These are phyloP conservation scores for Xiphophorus birchmanni DNA, from an alignment of 2,797 vertebrate genomes.

Conservation along the genomic window DNA sequence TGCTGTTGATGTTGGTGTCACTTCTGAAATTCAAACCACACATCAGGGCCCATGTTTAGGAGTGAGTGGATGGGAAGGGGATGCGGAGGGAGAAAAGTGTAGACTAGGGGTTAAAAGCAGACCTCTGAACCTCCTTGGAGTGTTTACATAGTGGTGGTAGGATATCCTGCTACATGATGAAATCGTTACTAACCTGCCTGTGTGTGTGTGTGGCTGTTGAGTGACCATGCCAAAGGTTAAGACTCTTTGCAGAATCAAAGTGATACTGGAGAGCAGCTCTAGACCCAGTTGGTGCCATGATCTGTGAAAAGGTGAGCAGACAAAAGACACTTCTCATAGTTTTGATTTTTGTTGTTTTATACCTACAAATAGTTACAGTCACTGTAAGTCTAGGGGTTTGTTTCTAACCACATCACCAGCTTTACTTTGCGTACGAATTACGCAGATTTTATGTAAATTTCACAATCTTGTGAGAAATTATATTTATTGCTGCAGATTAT, in stretches of 20 bases:
- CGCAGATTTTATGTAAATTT: neutral
- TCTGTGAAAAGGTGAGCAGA: neutral
- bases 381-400: neutral
- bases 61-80: conserved; percentile 13
- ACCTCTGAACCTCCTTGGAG: conserved; percentile 41
- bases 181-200: conserved; percentile 50
- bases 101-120: conserved; percentile 43
- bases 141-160: conserved; percentile 66
- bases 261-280: neutral
- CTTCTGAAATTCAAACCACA: conserved; percentile 20
- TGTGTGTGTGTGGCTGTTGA: conserved; percentile 15
- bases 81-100: conserved; percentile 12
- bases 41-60: conserved; percentile 19
- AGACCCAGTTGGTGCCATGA: neutral
- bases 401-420: neutral
- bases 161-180: conserved; percentile 74
- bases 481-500: neutral
- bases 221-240: conserved; percentile 30
- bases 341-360: neutral
- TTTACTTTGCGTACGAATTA: neutral
- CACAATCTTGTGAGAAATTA: neutral
- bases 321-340: neutral
- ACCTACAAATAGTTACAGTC: neutral
- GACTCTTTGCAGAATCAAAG: conserved; percentile 23
- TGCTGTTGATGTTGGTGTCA: conserved; percentile 12